A percentile compares a stretch with the other conserved stretches of the same genome.
These are phyloP conservation scores for Nasonia longicornis DNA, from an alignment of 1,140 invertebrate species.

Conservation along the genomic window DNA sequence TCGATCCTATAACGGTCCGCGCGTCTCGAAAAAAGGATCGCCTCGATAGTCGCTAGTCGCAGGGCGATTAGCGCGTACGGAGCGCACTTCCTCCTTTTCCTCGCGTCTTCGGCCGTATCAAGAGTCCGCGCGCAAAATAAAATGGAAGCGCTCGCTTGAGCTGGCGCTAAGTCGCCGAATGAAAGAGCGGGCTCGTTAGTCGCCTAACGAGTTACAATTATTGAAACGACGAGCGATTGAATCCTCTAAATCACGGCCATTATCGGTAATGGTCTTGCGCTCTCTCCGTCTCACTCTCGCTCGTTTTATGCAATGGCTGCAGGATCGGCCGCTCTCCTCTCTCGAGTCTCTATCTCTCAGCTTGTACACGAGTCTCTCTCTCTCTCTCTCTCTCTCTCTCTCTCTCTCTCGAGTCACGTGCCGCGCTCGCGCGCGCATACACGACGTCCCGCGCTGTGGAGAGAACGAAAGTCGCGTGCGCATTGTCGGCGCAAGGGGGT, in stretches of 20 bases:
- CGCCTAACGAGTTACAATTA: conserved; percentile 44
- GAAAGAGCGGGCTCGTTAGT: conserved; percentile 40
- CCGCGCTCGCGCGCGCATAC: not conserved
- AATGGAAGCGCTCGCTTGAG: not conserved
- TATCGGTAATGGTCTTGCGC: conserved; percentile 42
- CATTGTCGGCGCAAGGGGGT: conserved; percentile 35
- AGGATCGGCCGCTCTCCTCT: not conserved
- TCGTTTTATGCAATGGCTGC: conserved; percentile 20
- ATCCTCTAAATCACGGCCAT: conserved; percentile 38
- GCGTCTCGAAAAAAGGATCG: too few relatives aligned
- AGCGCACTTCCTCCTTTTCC: not conserved
- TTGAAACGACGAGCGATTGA: conserved; percentile 38
- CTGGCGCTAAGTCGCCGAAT: not conserved
- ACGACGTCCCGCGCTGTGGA: not conserved
- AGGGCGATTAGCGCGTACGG: not conserved
- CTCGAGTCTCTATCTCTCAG: not conserved
- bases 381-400: too few relatives aligned
- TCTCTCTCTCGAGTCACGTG: conserved; percentile 31
- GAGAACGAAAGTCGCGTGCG: conserved; percentile 45
- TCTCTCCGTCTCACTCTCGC: not conserved
- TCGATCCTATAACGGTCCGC: too few relatives aligned
- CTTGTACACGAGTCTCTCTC: not conserved
- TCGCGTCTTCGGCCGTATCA: not conserved
- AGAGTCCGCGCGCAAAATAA: not conserved
- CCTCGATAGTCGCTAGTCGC: too few relatives aligned